Evolutionary conservation across 2,888 invertebrate species (phyloP).

Genomic region (Acrobeloides nanus): DNA sequence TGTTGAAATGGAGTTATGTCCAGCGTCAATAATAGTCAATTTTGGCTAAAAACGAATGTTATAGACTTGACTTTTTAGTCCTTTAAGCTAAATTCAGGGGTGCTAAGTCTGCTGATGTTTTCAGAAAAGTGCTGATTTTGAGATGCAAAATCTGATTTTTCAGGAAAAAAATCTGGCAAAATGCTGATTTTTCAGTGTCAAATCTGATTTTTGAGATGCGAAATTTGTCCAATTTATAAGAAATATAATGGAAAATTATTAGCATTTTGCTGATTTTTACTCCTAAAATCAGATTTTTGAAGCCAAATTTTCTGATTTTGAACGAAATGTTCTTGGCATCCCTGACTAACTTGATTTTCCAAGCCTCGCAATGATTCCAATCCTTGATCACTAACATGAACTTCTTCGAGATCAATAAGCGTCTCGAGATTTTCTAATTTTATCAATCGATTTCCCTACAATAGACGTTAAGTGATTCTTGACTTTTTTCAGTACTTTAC

Average conservation of each 20-base stretch:
- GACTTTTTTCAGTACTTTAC: constrained; percentile 79
- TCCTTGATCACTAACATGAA: constrained; percentile 90
- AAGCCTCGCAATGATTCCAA: constrained; percentile 71
- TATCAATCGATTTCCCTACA: constrained; percentile 72
- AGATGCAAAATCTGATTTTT: not conserved
- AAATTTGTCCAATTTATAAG: too few species aligned
- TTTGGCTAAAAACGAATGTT: constrained; percentile 21
- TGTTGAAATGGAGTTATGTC: constrained; percentile 73
- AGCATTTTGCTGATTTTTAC: too few species aligned
- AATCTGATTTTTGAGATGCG: too few species aligned
- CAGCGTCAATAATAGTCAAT: constrained; percentile 79
- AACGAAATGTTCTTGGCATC: too few species aligned
- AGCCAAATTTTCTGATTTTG: too few species aligned
- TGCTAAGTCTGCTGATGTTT: too few species aligned
- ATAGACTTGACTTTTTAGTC: constrained; percentile 5
- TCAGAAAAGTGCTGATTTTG: too few species aligned
- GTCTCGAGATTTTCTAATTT: constrained; percentile 77
- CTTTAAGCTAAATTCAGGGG: too few species aligned
- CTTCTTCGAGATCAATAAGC: constrained; percentile 70
- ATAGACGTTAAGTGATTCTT: constrained; percentile 60
- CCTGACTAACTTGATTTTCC: constrained; percentile 61
- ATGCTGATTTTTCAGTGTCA: too few species aligned
- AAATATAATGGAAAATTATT: too few species aligned
- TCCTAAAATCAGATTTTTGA: too few species aligned
- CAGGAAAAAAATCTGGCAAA: not conserved